phyloP scores from a whole-genome alignment of 1,140 invertebrate genomes.

The Drosophila parabipectinata region DNA sequence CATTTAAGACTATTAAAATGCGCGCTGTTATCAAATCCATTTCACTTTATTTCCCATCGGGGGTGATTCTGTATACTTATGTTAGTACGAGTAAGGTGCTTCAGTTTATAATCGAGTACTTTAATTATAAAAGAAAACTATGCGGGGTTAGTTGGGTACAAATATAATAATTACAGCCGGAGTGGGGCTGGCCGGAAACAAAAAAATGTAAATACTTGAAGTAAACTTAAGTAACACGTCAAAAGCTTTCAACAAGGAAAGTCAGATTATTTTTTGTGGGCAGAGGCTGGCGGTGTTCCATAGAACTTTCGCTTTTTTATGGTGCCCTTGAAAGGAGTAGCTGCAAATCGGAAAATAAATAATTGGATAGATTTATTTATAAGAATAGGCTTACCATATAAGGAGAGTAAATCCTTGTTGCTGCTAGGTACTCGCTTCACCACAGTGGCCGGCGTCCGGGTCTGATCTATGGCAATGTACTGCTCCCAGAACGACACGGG shows the following conservation, averaged over 20 bases:
- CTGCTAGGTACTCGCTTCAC: slow-evolving; percentile 67
- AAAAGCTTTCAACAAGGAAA: slow-evolving; percentile 22
- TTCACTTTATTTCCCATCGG: slow-evolving; percentile 26
- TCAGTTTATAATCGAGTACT: slow-evolving; percentile 20
- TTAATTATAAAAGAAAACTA: slow-evolving; percentile 34
- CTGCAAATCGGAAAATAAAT: slow-evolving; percentile 30
- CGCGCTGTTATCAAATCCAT: slow-evolving; percentile 14
- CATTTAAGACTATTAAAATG: not conserved
- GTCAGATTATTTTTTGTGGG: slow-evolving; percentile 61
- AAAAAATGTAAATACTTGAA: slow-evolving; percentile 62
- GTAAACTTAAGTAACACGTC: slow-evolving; percentile 65
- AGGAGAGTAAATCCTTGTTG: slow-evolving; percentile 62
- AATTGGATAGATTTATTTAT: not conserved
- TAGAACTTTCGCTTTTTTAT: slow-evolving; percentile 80
- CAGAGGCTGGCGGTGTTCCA: slow-evolving; percentile 66
- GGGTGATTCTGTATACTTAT: slow-evolving; percentile 22
- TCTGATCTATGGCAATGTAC: slow-evolving; percentile 53
- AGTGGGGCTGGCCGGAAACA: slow-evolving; percentile 38
- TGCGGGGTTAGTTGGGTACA: slow-evolving; percentile 21
- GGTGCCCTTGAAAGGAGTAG: slow-evolving; percentile 77
- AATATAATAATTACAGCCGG: slow-evolving; percentile 30
- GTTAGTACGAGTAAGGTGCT: slow-evolving; percentile 33
- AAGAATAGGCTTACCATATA: slow-evolving; percentile 61
- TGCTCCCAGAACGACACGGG: slow-evolving; percentile 88
- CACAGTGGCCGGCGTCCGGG: slow-evolving; percentile 22